Base-by-base conservation (phyloP, 30 jellyfish, hydroid and myxozoan genomes). In the Aurelia coerulea region DNA sequence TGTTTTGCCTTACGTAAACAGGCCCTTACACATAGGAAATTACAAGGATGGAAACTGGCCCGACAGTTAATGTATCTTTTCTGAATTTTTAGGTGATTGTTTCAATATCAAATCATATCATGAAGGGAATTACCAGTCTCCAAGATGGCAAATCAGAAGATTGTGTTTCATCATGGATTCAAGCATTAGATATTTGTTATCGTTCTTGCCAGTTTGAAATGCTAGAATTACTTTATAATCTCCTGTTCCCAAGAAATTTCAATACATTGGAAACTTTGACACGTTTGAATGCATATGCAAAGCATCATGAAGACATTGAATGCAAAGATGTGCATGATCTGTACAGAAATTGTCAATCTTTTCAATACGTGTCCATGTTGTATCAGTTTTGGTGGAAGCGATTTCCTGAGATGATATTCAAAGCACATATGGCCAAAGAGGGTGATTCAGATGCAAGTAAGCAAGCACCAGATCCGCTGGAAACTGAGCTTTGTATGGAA, bases 321-420 rank as follows among this genome's bases (percentile, higher is more conserved):
- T 9, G 41, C 23, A 53, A 14, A 23, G 70, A 4, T 1, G 23
- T 11, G 5, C 17, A 37, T n/a, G 77, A 51, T 5, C 10, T 68
- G 5, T 87, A 65, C 63, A 19, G 78, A 32, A 42, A 77, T 60
- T 62, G 69, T 31, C 49, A 42, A 16, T 84, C 90, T 6, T 78
- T 31, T 60, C 72, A 76, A 42, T 18, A 58, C 37, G 42, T 73
- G 2, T 33, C 96, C 6, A 35, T 69, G 34, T 35, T 87, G 76
- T 77, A 60, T 68, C 79, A 76, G 53, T 68, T 69, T 60, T 87
- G 96, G 96, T 87, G 96, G 96, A 56, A 68, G 56, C 68, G 65
- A 65, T 83, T 83, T 54, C 86, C 92, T 37, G 5, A 62, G 19
- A 39, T 79, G 53, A 11, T 65, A 33, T 18, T 14, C 12, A 46